Percentiles rank a stretch among this genome's conserved stretches.
These are phyloP conservation scores for Oostethus manadensis DNA, from an alignment of 2,113 vertebrate species.

Conservation along the genomic window DNA sequence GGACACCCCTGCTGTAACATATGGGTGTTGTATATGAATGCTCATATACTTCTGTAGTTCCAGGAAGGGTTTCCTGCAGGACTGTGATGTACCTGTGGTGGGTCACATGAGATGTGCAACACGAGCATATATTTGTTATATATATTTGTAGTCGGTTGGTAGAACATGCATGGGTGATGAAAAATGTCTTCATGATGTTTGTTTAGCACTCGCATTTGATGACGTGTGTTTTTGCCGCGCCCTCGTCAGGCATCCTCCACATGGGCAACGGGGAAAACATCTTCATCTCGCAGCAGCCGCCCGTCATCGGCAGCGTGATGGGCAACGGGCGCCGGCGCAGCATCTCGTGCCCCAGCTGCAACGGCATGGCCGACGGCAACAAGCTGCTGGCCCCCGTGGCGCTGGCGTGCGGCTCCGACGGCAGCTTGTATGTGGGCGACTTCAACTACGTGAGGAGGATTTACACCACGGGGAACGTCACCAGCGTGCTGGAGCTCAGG, in stretches of 20 bases:
- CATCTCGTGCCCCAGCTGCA: slow-evolving; percentile 98
- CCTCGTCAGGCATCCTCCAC: slow-evolving; percentile 86
- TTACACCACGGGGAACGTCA: slow-evolving; percentile 95
- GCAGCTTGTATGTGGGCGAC: slow-evolving; percentile 95
- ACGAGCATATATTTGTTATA: no score
- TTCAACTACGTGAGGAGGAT: slow-evolving; percentile 98
- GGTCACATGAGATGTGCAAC: no score
- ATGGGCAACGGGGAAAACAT: slow-evolving; percentile 97
- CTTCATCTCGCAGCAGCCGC: slow-evolving; percentile 97
- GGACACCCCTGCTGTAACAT: no score
- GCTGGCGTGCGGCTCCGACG: slow-evolving; percentile 87
- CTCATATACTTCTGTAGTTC: no score
- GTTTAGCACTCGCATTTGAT: slow-evolving; percentile 10
- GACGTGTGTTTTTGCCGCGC: slow-evolving; percentile 18
- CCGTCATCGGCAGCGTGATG: slow-evolving; percentile 95
- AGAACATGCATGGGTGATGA: no score
- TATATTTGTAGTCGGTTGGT: no score
- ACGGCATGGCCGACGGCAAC: slow-evolving; percentile 95
- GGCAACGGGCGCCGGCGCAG: slow-evolving; percentile 92
- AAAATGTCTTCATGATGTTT: no score
- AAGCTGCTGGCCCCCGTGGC: slow-evolving; percentile 95
- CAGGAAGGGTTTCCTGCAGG: no score
- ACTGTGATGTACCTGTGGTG: no score
- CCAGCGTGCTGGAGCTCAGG: slow-evolving; percentile 95
- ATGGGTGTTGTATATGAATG: no score